Evolutionary conservation across 1,140 invertebrate genomes (phyloP), one percentile per base, ranked within the genome.

Genomic region (Agraylea sexmaculata): DNA sequence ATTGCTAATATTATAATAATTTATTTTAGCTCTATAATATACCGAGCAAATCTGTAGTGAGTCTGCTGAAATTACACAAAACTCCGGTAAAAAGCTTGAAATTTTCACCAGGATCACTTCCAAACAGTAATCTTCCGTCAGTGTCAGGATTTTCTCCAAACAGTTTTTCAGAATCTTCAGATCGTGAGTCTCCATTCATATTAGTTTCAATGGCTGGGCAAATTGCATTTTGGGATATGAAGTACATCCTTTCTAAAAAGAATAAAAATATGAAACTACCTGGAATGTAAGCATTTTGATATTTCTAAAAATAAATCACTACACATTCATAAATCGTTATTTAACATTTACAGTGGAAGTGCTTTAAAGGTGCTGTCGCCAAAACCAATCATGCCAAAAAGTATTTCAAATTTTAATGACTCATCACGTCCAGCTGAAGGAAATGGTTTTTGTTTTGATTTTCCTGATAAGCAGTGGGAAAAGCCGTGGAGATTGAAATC

Each of bases 121-220:
- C 42, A 18, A 4, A 15, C 7, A 28, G 23, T 17, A 1, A 37
- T 37, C 27, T 23, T 10, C 6, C 11, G 20, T 20, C 37, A 4
- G 13, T 27, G 15, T 11, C 15, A 3, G 25, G 29, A 17, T n/a
- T n/a, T n/a, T n/a, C n/a, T n/a, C n/a, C n/a, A n/a, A n/a, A n/a
- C n/a, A n/a, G n/a, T n/a, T n/a, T n/a, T n/a, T n/a, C n/a, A n/a
- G 0, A 16, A 1, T 11, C 37, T 13, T 15, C 2, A n/a, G 13
- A 40, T 15, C 23, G 11, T 3, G 21, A 21, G 5, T 17, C 25
- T 1, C 47, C 47, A 11, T 13, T 49, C 13, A 41, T 49, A 5
- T 35, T 49, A 3, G 43, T 49, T 5, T 49, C 47, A 4, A 30
- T 49, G 8, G 40, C 47, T 8, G 41, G 43, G 20, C 47, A 49